These are phyloP conservation scores for Drosophila insularis DNA, from an alignment of 1,140 invertebrate species.

Conservation along the genomic window DNA sequence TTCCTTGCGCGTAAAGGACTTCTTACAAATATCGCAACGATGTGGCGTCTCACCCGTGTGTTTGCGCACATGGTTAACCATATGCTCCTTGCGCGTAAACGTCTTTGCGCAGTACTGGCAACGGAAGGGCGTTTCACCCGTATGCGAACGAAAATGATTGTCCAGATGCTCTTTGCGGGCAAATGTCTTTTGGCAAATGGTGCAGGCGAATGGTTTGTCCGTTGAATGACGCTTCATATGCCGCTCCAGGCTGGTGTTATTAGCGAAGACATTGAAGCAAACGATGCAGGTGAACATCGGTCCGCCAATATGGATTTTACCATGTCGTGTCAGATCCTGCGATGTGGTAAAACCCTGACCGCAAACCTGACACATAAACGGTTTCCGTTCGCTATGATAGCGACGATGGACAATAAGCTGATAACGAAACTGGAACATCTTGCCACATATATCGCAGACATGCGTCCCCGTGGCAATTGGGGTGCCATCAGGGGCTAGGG, in stretches of 20 bases:
- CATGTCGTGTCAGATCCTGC: slow-evolving; percentile 89
- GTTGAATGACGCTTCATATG: slow-evolving; percentile 91
- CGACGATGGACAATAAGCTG: slow-evolving; percentile 91
- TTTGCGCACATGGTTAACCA: slow-evolving; percentile 93
- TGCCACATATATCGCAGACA: slow-evolving; percentile 91
- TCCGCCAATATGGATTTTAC: slow-evolving; percentile 90
- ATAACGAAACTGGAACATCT: slow-evolving; percentile 93
- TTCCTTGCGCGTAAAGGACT: slow-evolving; percentile 93
- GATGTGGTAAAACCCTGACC: slow-evolving; percentile 91
- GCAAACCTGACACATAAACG: slow-evolving; percentile 92
- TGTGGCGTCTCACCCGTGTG: slow-evolving; percentile 93
- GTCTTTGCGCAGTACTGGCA: slow-evolving; percentile 93
- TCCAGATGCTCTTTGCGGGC: slow-evolving; percentile 93
- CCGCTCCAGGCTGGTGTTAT: slow-evolving; percentile 87
- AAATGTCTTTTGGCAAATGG: slow-evolving; percentile 93
- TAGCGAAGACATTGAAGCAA: slow-evolving; percentile 90
- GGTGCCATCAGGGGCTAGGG: slow-evolving; percentile 83
- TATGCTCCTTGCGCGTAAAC: slow-evolving; percentile 93
- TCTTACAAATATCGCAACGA: slow-evolving; percentile 92
- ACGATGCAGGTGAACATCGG: slow-evolving; percentile 88
- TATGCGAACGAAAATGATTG: slow-evolving; percentile 91
- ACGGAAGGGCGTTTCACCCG: slow-evolving; percentile 90
- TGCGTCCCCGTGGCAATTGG: slow-evolving; percentile 87
- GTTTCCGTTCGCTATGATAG: slow-evolving; percentile 92
- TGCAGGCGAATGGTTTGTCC: slow-evolving; percentile 91